Evolutionary conservation across 2,888 invertebrate species (phyloP).

Genomic region (Napeogenes inachia): DNA sequence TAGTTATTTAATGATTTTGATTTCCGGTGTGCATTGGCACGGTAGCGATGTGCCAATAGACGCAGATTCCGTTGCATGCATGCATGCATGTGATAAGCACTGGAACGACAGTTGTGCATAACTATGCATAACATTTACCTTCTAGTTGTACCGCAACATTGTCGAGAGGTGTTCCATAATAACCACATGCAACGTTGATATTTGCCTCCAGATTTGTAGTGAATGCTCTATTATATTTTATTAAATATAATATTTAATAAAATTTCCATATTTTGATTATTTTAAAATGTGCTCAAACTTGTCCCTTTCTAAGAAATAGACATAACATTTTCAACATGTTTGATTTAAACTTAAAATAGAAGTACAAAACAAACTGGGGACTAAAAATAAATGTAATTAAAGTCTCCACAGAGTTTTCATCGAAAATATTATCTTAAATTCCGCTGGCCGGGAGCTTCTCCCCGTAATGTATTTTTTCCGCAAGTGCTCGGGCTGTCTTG

Average conservation of each 20-base stretch:
- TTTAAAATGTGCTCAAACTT: no score
- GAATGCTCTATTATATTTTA: not conserved
- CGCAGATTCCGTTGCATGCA: not conserved
- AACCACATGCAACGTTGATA: not conserved
- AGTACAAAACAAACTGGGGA: not conserved
- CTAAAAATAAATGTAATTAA: constrained; percentile 10
- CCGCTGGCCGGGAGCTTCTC: constrained; percentile 14
- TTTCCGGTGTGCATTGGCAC: not conserved
- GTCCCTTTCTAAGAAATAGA: no score
- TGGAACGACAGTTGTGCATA: constrained; percentile 3
- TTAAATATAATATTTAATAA: not conserved
- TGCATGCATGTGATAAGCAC: constrained; percentile 6
- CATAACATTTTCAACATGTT: no score
- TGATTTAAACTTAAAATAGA: not conserved
- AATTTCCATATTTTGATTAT: not conserved
- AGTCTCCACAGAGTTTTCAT: constrained; percentile 21
- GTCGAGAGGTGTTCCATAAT: not conserved
- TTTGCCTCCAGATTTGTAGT: not conserved
- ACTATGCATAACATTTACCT: not conserved
- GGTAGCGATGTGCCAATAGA: constrained; percentile 1
- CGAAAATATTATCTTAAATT: constrained; percentile 28
- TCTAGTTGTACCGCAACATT: not conserved
- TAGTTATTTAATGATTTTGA: not conserved
- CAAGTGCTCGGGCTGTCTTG: constrained; percentile 36
- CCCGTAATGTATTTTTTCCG: constrained; percentile 37